Conservation (phyloP, 1,140 invertebrate genomes). For the Caenorhabditis remanei region DNA sequence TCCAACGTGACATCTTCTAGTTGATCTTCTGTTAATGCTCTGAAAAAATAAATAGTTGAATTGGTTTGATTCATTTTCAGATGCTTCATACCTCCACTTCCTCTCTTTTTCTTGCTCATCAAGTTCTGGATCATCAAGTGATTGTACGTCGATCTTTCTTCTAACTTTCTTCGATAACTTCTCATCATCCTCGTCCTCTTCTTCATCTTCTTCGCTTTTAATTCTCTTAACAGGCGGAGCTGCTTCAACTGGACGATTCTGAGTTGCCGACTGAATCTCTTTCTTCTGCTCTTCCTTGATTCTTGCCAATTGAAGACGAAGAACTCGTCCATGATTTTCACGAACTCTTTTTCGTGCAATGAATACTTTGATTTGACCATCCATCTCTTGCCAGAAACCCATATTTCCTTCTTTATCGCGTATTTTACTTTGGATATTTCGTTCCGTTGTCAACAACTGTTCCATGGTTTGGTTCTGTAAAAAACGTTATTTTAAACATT, state of each 20-base stretch:
- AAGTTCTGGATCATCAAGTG: slow-evolving; percentile 50
- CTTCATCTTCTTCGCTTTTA: slow-evolving; percentile 45
- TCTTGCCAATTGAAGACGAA: slow-evolving; percentile 89
- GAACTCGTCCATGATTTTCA: slow-evolving; percentile 91
- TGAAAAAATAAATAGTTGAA: no score
- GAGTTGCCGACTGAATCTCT: slow-evolving; percentile 63
- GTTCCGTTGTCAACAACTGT: slow-evolving; percentile 81
- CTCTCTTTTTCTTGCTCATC: slow-evolving; percentile 71
- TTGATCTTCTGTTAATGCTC: slow-evolving; percentile 49
- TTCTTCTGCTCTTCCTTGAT: slow-evolving; percentile 85
- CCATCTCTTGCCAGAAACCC: not conserved
- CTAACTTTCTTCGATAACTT: slow-evolving; percentile 65
- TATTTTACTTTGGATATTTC: slow-evolving; percentile 86
- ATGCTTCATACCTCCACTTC: slow-evolving; percentile 61
- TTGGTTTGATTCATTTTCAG: no score
- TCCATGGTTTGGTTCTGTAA: slow-evolving; percentile 86
- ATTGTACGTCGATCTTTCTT: slow-evolving; percentile 61
- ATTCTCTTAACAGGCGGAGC: not conserved
- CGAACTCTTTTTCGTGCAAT: slow-evolving; percentile 91
- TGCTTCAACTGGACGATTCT: slow-evolving; percentile 41
- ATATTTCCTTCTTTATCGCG: not conserved
- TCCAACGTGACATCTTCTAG: slow-evolving; percentile 78
- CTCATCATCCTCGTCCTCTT: slow-evolving; percentile 76
- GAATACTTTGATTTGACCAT: slow-evolving; percentile 89
- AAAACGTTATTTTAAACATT: not conserved